Evolutionary conservation across 2,113 vertebrate genomes (phyloP).

Genomic region (Percopsis transmontana): DNA sequence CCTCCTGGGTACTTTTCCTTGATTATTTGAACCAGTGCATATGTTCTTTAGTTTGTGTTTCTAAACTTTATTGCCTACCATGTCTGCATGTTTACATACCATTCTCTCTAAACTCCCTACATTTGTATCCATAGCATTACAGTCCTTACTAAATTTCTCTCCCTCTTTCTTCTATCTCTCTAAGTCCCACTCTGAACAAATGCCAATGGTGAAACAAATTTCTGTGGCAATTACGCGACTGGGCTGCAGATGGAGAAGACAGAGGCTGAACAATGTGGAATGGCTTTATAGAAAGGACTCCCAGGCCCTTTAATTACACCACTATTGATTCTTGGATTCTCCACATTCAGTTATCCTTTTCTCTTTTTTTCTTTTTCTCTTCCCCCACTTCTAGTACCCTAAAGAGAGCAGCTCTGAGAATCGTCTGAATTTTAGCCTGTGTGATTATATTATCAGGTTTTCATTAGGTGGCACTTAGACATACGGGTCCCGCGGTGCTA

Average conservation of each 20-base stretch:
- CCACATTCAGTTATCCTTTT: conserved; percentile 49
- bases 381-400: conserved; percentile 43
- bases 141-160: not conserved
- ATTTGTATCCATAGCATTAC: no score
- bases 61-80: no score
- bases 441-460: conserved; percentile 22
- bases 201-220: conserved; percentile 71
- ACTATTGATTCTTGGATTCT: conserved; percentile 72
- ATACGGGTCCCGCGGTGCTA: not conserved
- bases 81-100: no score
- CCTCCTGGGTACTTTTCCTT: no score
- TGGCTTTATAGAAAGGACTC: conserved; percentile 74
- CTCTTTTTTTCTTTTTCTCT: conserved; percentile 13
- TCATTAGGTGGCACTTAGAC: conserved; percentile 36
- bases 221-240: conserved; percentile 64
- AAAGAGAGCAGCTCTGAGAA: conserved; percentile 12
- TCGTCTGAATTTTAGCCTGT: conserved; percentile 26
- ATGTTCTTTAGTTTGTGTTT: no score
- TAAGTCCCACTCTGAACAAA: conserved; percentile 50
- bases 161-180: conserved; percentile 7
- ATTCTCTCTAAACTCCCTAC: no score
- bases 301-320: conserved; percentile 71
- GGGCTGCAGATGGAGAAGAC: conserved; percentile 37
- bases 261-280: conserved; percentile 70
- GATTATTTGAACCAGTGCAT: no score